phyloP scores from a whole-genome alignment of 2,113 vertebrate genomes.

The Fulica atra region DNA sequence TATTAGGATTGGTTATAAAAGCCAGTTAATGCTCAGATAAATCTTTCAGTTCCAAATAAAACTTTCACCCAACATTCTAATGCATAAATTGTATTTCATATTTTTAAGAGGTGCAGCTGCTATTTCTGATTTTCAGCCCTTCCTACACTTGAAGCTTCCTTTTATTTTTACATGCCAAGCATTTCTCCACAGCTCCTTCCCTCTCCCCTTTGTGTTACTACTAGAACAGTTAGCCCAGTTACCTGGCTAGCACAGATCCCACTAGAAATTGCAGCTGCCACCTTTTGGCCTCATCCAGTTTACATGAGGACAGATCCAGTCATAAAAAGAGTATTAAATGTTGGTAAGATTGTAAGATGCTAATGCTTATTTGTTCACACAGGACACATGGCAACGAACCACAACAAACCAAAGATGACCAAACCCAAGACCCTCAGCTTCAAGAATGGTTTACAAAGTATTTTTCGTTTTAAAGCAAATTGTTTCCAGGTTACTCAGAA shows the following conservation, averaged over 20 bases:
- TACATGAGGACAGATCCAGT: neutral
- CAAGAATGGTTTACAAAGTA: conserved; percentile 98
- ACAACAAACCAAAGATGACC: conserved; percentile 73
- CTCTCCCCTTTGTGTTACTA: neutral
- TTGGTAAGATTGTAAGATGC: neutral
- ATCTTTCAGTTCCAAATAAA: neutral
- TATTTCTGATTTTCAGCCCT: neutral
- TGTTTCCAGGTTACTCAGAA: neutral
- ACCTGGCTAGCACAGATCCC: neutral
- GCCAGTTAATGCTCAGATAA: neutral
- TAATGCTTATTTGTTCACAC: conserved; percentile 57
- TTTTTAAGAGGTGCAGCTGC: neutral
- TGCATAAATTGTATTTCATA: neutral
- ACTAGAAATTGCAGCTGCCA: neutral
- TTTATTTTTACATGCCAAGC: neutral
- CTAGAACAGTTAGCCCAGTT: neutral
- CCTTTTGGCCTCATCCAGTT: neutral
- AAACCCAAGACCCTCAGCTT: conserved; percentile 79
- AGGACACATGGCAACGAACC: conserved; percentile 82
- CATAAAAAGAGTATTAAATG: neutral
- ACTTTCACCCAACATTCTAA: neutral
- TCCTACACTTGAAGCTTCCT: neutral
- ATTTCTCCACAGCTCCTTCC: neutral
- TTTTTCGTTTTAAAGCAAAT: conserved; percentile 87
- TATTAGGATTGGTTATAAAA: neutral